Evolutionary conservation across 2,797 vertebrate genomes (phyloP).

Genomic region (Ptychobarbus kaznakovi): DNA sequence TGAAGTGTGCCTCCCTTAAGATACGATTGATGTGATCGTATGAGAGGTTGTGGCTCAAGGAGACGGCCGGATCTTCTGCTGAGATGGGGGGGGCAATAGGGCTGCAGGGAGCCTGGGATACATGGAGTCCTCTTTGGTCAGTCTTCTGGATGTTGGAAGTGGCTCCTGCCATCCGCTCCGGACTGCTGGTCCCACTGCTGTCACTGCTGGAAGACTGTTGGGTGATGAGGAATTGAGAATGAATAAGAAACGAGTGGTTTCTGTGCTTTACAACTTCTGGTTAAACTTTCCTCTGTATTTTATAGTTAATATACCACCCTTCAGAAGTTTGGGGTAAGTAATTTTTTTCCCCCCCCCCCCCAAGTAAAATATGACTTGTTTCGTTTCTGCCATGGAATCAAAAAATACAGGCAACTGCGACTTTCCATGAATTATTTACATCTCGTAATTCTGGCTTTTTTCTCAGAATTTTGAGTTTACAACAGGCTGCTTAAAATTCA

Average conservation of each 20-base stretch:
- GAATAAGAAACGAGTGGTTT: not conserved
- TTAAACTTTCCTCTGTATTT: not conserved
- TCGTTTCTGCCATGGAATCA: no score
- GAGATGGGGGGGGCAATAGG: constrained; percentile 77
- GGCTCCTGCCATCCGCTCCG: constrained; percentile 80
- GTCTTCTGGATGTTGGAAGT: constrained; percentile 72
- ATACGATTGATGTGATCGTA: constrained; percentile 97
- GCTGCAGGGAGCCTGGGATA: constrained; percentile 75
- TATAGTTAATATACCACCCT: not conserved
- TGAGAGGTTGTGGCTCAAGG: constrained; percentile 76
- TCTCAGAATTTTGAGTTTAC: not conserved
- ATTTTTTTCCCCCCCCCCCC: no score
- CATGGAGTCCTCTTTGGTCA: constrained; percentile 73
- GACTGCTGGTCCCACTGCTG: constrained; percentile 89
- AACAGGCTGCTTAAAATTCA: no score
- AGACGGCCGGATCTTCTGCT: constrained; percentile 84
- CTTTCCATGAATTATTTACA: no score
- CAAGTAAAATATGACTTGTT: no score
- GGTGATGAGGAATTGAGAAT: constrained; percentile 33
- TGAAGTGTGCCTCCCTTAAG: constrained; percentile 97
- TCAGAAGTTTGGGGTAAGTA: not conserved
- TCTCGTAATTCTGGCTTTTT: no score
- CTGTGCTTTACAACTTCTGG: not conserved
- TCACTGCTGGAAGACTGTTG: constrained; percentile 85
- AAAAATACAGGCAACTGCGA: no score